These are phyloP conservation scores for cat (Felis catus) DNA, from an alignment of 2,113 vertebrate species.

Conservation along the genomic window DNA sequence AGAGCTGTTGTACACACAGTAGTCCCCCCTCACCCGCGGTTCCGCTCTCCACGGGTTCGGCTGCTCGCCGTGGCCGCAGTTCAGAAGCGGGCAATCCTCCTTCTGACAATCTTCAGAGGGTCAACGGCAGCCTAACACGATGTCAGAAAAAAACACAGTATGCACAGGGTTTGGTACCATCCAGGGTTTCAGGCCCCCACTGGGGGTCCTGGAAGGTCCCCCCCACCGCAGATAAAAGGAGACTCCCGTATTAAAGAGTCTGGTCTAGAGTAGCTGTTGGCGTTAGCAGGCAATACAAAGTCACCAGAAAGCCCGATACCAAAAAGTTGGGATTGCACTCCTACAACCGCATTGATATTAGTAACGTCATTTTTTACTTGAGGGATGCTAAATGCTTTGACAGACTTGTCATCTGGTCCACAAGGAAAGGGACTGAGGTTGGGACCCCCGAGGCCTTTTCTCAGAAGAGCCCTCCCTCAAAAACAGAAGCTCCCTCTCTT, in stretches of 20 bases:
- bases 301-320: not conserved
- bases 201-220: not conserved
- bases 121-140: not conserved
- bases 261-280: too few relatives aligned
- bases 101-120: not conserved
- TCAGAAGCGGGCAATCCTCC: not conserved
- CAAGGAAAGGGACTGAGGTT: not conserved
- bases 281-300: not conserved
- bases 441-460: not conserved
- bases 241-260: not conserved
- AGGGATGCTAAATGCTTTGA: not conserved
- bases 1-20: not conserved
- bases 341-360: not conserved
- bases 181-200: not conserved
- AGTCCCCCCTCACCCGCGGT: not conserved
- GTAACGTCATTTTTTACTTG: not conserved
- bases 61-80: accelerated
- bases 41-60: not conserved
- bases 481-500: not conserved
- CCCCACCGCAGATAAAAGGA: not conserved
- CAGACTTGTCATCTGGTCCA: not conserved
- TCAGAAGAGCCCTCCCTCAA: not conserved
- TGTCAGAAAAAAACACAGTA: not conserved
- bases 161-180: not conserved
- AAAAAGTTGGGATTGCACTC: not conserved